Conservation (phyloP, 2,113 vertebrate species). For the Penelope pileata region DNA sequence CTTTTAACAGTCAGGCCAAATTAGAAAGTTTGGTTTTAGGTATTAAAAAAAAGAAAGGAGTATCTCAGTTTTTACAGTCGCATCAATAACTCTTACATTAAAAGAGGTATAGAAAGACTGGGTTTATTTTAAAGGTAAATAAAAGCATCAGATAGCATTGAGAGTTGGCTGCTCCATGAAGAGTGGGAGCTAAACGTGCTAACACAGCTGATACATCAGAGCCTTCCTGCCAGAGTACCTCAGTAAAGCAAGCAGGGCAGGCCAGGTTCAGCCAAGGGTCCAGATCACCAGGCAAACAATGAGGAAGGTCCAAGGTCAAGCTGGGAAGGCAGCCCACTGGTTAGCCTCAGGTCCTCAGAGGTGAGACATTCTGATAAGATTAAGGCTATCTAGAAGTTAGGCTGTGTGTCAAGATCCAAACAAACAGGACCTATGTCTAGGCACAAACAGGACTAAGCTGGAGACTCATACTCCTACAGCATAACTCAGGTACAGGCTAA, state of each 20-base stretch:
- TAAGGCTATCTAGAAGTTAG: neutral
- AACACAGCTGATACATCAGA: neutral
- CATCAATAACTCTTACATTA: neutral
- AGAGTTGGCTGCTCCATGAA: neutral
- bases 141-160: neutral
- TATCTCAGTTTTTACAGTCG: neutral
- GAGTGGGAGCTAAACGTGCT: neutral
- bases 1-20: neutral
- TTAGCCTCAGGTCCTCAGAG: too few species aligned
- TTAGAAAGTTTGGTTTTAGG: neutral
- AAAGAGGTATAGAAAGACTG: neutral
- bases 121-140: neutral
- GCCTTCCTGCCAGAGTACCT: neutral
- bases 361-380: neutral
- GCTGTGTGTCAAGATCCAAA: neutral
- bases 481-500: neutral
- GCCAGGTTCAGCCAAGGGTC: neutral
- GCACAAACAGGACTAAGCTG: neutral
- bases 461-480: rapidly evolving
- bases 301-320: neutral
- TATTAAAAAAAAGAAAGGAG: neutral
- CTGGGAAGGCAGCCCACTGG: neutral
- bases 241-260: neutral
- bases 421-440: neutral
- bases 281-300: neutral